Base-by-base conservation (phyloP, 2,888 invertebrate genomes). In the Mythimna albipuncta region DNA sequence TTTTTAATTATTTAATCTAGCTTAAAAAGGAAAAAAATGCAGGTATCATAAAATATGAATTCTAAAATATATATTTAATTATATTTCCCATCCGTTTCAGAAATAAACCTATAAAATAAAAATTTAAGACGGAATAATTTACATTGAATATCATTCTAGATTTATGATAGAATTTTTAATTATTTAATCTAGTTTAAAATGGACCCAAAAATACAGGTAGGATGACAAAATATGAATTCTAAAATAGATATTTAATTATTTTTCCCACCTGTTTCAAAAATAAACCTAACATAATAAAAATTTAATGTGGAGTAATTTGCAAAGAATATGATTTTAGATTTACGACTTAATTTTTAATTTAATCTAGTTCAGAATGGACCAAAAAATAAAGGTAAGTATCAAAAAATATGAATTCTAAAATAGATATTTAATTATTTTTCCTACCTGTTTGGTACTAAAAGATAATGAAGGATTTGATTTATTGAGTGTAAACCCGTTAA, bases 1-100 rank as follows among this genome's bases (percentile, higher is more conserved):
- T 2, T 54, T 55, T 64, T 55, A 52, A 70, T 58, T 41, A 54
- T 47, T 9, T 69, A 52, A 64, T 78, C 35, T 32, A 55, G 54
- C 62, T 71, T 55, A 62, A 50, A 74, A 11, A 19, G n/a, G 4
- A 9, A 64, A 64, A 71, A 64, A 74, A 64, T 52, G n/a, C 50
- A 13, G 7, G 21, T 44, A 47, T 10, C 16, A 63, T 44, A 11
- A 41, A 44, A 75, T 63, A 58, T 11, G 7, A 41, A 41, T 71
- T n/a, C 19, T 13, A 58, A 32, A 32, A n/a, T 32, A 21, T 32
- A 62, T 61, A 16, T 47, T 47, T 47, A 47, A 47, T 47, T 13
- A 54, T 7, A 21, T 32, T 68, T 26, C 26, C 2, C 44, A 52
- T 13, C 35, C 54, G 35, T 38, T 59, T 38, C 11, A 44, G 11